Conservation (phyloP, 2,797 vertebrate genomes). For the Glossophaga mutica region DNA sequence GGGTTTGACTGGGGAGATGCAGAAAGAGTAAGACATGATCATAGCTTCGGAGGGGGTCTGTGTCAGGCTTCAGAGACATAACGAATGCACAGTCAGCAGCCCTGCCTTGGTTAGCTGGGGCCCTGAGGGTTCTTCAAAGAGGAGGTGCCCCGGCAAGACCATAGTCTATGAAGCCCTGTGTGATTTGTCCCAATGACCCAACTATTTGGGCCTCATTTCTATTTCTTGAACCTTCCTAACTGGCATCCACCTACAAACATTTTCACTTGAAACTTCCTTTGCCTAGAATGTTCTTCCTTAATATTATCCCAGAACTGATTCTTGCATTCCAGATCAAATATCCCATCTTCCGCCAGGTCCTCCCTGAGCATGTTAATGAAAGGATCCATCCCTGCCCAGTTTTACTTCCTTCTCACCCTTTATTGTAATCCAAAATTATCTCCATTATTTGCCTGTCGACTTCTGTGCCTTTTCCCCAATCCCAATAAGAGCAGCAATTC, state of each 20-base stretch:
- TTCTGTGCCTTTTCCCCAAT: neutral
- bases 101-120: neutral
- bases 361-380: neutral
- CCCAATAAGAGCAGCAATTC: neutral
- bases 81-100: neutral
- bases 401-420: neutral
- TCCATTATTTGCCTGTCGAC: neutral
- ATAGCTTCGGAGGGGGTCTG: neutral
- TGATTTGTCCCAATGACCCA: neutral
- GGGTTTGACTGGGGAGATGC: neutral
- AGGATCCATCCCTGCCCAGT: neutral
- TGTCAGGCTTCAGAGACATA: neutral
- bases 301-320: neutral
- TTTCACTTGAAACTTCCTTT: neutral
- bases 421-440: neutral
- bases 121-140: neutral
- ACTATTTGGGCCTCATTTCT: neutral
- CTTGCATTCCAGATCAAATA: neutral
- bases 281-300: neutral
- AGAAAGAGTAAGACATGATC: neutral
- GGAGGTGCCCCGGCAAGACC: neutral
- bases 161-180: neutral
- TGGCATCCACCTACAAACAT: neutral
- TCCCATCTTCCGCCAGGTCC: neutral
- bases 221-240: neutral